phyloP scores from a whole-genome alignment of 2,797 vertebrate genomes.

The Chiloscyllium punctatum region DNA sequence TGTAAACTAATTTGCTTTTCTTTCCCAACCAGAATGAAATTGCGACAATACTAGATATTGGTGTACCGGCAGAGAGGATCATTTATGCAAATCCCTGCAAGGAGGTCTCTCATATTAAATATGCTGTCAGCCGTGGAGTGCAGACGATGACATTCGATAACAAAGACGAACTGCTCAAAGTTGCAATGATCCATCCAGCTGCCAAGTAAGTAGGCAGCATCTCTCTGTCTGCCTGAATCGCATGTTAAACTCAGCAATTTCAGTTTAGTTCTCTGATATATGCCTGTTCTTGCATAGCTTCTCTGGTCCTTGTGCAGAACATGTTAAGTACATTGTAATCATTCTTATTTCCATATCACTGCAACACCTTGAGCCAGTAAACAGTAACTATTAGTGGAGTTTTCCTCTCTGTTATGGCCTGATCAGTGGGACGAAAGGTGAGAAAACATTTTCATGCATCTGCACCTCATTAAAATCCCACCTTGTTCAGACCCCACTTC shows the following conservation, averaged over 20 bases:
- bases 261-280: not conserved
- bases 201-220: slow-evolving; percentile 45
- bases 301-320: not conserved
- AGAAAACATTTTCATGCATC: no score
- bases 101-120: slow-evolving; percentile 45
- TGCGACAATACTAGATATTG: slow-evolving; percentile 45
- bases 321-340: not conserved
- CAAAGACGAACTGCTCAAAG: slow-evolving; percentile 49
- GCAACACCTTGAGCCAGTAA: not conserved
- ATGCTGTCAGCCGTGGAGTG: slow-evolving; percentile 44
- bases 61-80: slow-evolving; percentile 45
- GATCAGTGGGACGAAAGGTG: no score
- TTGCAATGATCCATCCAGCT: slow-evolving; percentile 43
- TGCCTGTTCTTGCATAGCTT: not conserved
- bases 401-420: no score
- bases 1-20: not conserved
- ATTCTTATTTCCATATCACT: not conserved
- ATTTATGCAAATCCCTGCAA: slow-evolving; percentile 51
- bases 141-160: slow-evolving; percentile 50
- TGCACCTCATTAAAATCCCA: no score
- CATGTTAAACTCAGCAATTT: not conserved
- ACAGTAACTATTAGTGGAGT: no score
- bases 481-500: no score
- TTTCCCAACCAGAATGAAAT: slow-evolving; percentile 48
- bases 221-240: not conserved